Percentiles rank a stretch among this genome's conserved stretches.
Evolutionary conservation across 2,797 vertebrate genomes (phyloP).

Genomic region (Lepilemur septentrionalis): DNA sequence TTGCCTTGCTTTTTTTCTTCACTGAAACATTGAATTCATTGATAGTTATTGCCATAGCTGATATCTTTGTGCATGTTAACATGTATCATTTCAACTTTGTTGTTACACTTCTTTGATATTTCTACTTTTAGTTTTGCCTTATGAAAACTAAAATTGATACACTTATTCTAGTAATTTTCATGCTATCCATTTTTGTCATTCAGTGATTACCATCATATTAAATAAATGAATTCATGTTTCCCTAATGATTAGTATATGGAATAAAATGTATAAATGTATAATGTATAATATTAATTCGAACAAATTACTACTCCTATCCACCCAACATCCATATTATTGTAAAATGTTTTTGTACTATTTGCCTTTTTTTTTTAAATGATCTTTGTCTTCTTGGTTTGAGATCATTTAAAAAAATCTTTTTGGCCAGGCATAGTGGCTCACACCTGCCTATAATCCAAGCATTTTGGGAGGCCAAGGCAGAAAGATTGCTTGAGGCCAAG

Average conservation of each 20-base stretch:
- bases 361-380: not conserved
- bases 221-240: constrained; percentile 15
- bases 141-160: constrained; percentile 29
- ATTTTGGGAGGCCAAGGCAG: not conserved
- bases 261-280: not conserved
- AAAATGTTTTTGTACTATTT: not conserved
- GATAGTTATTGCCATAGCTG: not conserved
- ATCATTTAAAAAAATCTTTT: not conserved
- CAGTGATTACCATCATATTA: not conserved
- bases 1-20: too few species aligned
- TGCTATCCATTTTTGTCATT: not conserved
- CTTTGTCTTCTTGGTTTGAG: constrained; percentile 14
- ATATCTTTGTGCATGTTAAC: not conserved
- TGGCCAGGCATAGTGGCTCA: too few species aligned
- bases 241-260: not conserved
- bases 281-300: not conserved
- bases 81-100: not conserved
- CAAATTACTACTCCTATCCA: not conserved
- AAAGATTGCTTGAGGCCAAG: not conserved
- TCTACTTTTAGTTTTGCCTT: not conserved
- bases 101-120: not conserved
- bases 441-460: not conserved
- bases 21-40: not conserved
- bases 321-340: not conserved
- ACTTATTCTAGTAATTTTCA: not conserved